Percentiles rank a stretch among this genome's conserved stretches.
phyloP scores from a whole-genome alignment of 2,797 vertebrate genomes.

The Huso huso region DNA sequence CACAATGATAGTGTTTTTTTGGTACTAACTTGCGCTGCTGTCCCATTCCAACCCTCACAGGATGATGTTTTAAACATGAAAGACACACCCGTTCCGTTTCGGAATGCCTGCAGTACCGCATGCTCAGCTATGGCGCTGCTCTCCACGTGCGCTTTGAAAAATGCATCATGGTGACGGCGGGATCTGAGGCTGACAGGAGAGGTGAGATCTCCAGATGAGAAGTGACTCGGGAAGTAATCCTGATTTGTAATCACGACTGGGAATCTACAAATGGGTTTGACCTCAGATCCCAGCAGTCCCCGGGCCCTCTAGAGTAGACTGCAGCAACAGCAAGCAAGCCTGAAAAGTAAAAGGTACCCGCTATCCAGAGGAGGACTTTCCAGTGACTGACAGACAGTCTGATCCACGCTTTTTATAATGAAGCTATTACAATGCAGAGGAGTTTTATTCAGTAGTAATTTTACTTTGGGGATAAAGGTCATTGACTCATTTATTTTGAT shows the following conservation, averaged over 20 bases:
- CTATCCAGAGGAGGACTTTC: background rate
- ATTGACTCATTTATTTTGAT: background rate
- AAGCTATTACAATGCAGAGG: too few species aligned
- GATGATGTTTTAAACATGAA: too few species aligned
- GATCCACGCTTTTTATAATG: too few species aligned
- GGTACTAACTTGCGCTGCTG: too few species aligned
- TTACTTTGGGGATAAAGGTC: background rate
- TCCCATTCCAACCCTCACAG: too few species aligned
- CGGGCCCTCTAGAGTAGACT: conserved; percentile 60
- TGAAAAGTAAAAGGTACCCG: background rate
- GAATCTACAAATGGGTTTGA: conserved; percentile 75
- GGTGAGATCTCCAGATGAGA: conserved; percentile 42
- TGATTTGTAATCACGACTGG: conserved; percentile 71
- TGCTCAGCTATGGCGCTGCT: conserved; percentile 11
- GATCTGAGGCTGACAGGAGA: conserved; percentile 48
- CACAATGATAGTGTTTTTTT: too few species aligned
- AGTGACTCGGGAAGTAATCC: conserved; percentile 63
- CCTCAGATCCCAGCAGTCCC: conserved; percentile 33
- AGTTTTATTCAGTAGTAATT: background rate
- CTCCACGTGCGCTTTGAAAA: background rate
- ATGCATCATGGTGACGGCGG: conserved; percentile 14
- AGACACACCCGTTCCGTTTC: too few species aligned
- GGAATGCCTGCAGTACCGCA: too few species aligned
- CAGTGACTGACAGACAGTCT: background rate
- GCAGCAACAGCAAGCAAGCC: conserved; percentile 50